Evolutionary conservation across 2,113 vertebrate genomes (phyloP).

Genomic region (Poecile atricapillus): DNA sequence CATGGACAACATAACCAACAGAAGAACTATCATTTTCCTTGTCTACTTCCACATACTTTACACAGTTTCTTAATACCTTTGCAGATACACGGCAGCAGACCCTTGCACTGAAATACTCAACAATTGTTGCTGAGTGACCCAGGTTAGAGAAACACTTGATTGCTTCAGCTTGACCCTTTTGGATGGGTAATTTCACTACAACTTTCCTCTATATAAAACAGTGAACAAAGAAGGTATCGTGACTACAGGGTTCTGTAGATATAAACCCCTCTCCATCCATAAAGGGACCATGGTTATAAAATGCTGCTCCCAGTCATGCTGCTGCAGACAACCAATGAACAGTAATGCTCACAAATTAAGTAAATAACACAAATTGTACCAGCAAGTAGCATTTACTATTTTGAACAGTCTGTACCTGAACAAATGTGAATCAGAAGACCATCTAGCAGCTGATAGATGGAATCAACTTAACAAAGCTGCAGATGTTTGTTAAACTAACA

Average conservation of each 20-base stretch:
- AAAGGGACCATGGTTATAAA: neutral
- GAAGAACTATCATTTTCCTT: neutral
- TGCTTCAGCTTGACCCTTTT: constrained; percentile 1
- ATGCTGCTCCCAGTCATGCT: neutral
- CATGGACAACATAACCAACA: neutral
- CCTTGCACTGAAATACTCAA: neutral
- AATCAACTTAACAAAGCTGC: neutral
- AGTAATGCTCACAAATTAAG: neutral
- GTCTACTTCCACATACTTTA: neutral
- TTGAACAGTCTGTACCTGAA: neutral
- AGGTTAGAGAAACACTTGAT: neutral
- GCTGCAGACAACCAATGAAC: neutral
- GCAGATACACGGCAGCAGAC: neutral
- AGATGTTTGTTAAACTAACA: constrained; percentile 13
- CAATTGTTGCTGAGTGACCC: neutral
- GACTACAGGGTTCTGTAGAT: neutral
- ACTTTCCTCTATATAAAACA: neutral
- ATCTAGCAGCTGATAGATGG: constrained; percentile 26
- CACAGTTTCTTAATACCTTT: neutral
- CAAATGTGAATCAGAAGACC: neutral
- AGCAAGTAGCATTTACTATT: constrained; percentile 33
- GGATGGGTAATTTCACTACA: neutral
- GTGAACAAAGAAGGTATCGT: neutral
- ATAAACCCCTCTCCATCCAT: neutral
- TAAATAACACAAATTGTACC: constrained; percentile 20